phyloP scores from a whole-genome alignment of 2,888 invertebrate species.

The Disparrhopalites patrizii region DNA sequence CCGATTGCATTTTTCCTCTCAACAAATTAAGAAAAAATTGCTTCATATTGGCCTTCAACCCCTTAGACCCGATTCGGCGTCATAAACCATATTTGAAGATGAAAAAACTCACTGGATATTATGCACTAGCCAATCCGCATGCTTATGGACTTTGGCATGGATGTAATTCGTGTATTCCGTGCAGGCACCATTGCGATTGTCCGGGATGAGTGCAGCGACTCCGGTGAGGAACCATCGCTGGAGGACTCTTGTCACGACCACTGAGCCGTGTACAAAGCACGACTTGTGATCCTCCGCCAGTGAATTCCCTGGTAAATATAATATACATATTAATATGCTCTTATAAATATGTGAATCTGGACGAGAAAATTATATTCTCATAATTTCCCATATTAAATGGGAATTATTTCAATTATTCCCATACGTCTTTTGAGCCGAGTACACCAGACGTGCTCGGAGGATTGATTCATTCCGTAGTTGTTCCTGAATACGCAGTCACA shows the following conservation, averaged over 20 bases:
- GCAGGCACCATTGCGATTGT: background rate
- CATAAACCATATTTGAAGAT: too few relatives aligned
- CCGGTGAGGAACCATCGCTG: slow-evolving; percentile 5
- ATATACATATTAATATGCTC: background rate
- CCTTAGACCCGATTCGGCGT: too few relatives aligned
- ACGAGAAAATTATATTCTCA: too few relatives aligned
- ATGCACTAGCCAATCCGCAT: slow-evolving; percentile 9
- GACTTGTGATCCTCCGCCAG: background rate
- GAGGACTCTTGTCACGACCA: background rate
- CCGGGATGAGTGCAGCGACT: slow-evolving; percentile 10
- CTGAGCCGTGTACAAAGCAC: slow-evolving; percentile 14
- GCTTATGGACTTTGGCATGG: background rate
- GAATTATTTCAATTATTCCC: background rate
- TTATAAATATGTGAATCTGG: too few relatives aligned
- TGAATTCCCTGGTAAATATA: background rate
- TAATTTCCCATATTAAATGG: too few relatives aligned
- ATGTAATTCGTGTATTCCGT: slow-evolving; percentile 2
- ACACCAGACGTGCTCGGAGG: slow-evolving; percentile 11
- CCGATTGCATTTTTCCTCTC: too few relatives aligned
- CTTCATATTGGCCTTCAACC: too few relatives aligned
- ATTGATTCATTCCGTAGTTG: background rate
- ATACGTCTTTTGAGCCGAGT: background rate
- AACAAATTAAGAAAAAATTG: background rate
- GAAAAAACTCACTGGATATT: slow-evolving; percentile 15
- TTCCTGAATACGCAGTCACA: background rate